A percentile compares a stretch with the other conserved stretches of the same genome.
These are phyloP conservation scores for Antechinus stuartii DNA, from an alignment of 2,113 vertebrate genomes.

Conservation along the genomic window DNA sequence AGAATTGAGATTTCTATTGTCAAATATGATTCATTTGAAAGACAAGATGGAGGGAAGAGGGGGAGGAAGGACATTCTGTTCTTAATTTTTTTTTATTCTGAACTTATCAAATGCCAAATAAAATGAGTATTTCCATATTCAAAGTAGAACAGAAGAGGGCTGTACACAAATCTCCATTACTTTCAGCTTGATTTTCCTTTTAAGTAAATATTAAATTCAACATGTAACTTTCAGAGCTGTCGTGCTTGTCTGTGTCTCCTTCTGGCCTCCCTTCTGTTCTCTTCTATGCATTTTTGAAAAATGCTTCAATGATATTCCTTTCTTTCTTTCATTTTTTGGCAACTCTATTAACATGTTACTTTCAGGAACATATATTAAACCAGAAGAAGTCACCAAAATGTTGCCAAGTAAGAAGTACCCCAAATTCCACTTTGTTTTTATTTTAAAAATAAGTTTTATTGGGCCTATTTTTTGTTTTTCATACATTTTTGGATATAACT, in stretches of 20 bases:
- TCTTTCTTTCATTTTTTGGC: not conserved
- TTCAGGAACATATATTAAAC: conserved; percentile 1
- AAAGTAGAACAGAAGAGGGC: not conserved
- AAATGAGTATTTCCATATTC: not conserved
- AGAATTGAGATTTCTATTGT: conserved; percentile 33
- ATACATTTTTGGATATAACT: not conserved
- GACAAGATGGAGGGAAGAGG: conserved; percentile 16
- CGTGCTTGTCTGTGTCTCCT: not conserved
- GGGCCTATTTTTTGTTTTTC: not conserved
- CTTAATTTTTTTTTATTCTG: not conserved
- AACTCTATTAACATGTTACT: not conserved
- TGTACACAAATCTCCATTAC: not conserved
- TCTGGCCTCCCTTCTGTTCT: conserved; percentile 1
- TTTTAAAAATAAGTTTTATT: not conserved
- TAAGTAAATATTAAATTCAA: not conserved
- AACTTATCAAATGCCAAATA: not conserved
- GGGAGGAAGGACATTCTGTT: not conserved
- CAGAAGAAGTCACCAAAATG: not conserved
- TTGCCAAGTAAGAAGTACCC: not conserved
- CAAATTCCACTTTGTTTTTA: not conserved
- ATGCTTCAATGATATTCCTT: not conserved
- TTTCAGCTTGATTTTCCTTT: not conserved
- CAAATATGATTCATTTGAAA: conserved; percentile 49
- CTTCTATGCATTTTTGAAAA: not conserved
- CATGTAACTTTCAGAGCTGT: conserved; percentile 3